Percentiles rank a stretch among this genome's conserved stretches.
phyloP scores from a whole-genome alignment of 2,888 invertebrate genomes.

The Platycheirus rosarum region DNA sequence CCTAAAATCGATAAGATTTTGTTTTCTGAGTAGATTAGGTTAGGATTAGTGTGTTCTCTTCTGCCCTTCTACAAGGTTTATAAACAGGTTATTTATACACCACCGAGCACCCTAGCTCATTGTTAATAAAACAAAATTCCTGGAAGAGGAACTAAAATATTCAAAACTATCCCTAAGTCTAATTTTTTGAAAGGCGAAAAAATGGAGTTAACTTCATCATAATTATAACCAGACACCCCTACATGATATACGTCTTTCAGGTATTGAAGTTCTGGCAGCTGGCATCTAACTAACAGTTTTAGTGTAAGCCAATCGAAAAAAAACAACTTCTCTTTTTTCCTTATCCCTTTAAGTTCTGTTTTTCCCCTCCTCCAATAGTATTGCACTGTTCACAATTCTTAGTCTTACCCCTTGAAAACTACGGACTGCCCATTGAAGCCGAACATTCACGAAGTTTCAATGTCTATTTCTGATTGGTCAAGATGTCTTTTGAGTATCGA shows the following conservation, averaged over 20 bases:
- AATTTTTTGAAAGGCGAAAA: neutral
- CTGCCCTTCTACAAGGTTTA: too few species aligned
- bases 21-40: too few species aligned
- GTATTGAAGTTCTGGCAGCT: slow-evolving; percentile 25
- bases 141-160: too few species aligned
- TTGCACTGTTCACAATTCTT: slow-evolving; percentile 38
- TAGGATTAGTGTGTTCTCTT: too few species aligned
- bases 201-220: slow-evolving; percentile 57
- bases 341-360: slow-evolving; percentile 40
- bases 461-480: slow-evolving; percentile 57
- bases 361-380: slow-evolving; percentile 68
- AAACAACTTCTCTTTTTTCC: slow-evolving; percentile 35
- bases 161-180: too few species aligned
- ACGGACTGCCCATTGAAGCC: slow-evolving; percentile 57
- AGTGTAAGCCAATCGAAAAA: slow-evolving; percentile 63
- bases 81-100: too few species aligned
- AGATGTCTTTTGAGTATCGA: slow-evolving; percentile 54
- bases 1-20: too few species aligned
- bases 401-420: slow-evolving; percentile 49
- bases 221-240: neutral
- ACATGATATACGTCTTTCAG: too few species aligned
- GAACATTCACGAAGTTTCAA: slow-evolving; percentile 60
- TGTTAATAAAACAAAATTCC: too few species aligned
- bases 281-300: slow-evolving; percentile 52
- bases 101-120: too few species aligned